Evolutionary conservation across 2,797 vertebrate species (phyloP).

Genomic region (Brachyalestes nurse): DNA sequence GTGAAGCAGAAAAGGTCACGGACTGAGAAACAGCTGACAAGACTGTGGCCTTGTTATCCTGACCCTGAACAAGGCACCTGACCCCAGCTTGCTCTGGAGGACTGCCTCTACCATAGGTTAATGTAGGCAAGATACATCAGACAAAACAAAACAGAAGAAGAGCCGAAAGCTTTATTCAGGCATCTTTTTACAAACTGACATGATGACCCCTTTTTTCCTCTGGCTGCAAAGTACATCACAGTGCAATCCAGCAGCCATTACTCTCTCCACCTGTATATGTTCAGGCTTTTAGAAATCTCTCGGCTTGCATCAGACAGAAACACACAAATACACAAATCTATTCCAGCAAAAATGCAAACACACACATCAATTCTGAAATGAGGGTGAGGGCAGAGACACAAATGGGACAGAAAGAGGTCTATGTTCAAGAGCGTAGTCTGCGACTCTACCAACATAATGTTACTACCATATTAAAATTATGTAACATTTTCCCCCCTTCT

Average conservation of each 20-base stretch:
- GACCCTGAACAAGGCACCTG: constrained; percentile 1
- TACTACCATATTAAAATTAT: not conserved
- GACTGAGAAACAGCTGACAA: not conserved
- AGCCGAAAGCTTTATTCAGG: constrained; percentile 7
- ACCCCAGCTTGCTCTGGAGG: not conserved
- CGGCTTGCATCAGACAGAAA: not conserved
- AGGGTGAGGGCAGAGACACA: not conserved
- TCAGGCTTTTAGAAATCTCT: constrained; percentile 11
- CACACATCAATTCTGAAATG: not conserved
- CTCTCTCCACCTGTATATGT: not conserved
- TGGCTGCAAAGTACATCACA: not conserved
- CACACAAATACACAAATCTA: not conserved
- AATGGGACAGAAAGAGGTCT: not conserved
- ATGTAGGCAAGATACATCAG: constrained; percentile 8
- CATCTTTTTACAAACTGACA: constrained; percentile 22
- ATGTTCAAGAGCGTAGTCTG: not conserved
- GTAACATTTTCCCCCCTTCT: not conserved
- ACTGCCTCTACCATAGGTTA: not conserved
- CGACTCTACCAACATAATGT: not conserved
- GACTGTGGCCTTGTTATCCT: not conserved
- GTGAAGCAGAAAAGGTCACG: constrained; percentile 11
- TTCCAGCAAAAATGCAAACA: constrained; percentile 14
- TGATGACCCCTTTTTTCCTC: constrained; percentile 11
- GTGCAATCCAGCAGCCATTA: constrained; percentile 5
- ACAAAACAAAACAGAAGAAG: not conserved